Base-by-base conservation (phyloP, 2,113 vertebrate genomes). In the Pseudolaguvia tuberculata region DNA sequence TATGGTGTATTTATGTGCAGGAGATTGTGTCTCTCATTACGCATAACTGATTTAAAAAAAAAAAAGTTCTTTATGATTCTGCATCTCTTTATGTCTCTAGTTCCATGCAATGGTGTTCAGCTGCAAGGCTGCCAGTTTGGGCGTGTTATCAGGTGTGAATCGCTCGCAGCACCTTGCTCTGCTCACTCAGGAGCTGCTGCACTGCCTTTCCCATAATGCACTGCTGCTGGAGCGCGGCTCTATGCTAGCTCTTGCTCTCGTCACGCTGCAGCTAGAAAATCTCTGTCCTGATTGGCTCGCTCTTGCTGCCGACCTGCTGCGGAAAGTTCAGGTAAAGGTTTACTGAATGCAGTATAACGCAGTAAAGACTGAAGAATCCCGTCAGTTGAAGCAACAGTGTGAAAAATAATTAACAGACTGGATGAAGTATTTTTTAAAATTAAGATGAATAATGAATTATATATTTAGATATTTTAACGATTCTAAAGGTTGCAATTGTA, bases 191-290 rank as follows among this genome's bases (percentile, higher is more conserved):
- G 92, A 90, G 82, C 91, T 99, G 61, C 91, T 94, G 85, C 91
- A 89, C 83, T 97, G 95, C 89, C 92, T 96, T 89, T 91, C 94
- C 52, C 93, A 92, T 80, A 91, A 88, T 91, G 90, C 91, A 35
- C 88, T 98, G 77, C 86, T 91, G 79, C 92, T 95, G 82, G 92
- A 95, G 80, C 93, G 92, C 88, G 95, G 96, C 81, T 97, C 95
- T 85, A 93, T 95, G 91, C 89, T 99, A 89, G 93, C 96, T 5
- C 84, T 98, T 88, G 93, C 94, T 79, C 91, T 96, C 81, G 79
- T 99, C 89, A 96, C 93, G 83, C 86, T 98, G 90, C 94, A 98
- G 83, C 93, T 99, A 93, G 96, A 98, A 92, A 96, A 91, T 80
- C 92, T 94, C 76, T 93, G 93, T 86, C 94, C 94, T 56, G 95